Evolutionary conservation across 2,113 vertebrate species (phyloP), one percentile per base, ranked within the genome.

Genomic region (Notiomystis cincta): DNA sequence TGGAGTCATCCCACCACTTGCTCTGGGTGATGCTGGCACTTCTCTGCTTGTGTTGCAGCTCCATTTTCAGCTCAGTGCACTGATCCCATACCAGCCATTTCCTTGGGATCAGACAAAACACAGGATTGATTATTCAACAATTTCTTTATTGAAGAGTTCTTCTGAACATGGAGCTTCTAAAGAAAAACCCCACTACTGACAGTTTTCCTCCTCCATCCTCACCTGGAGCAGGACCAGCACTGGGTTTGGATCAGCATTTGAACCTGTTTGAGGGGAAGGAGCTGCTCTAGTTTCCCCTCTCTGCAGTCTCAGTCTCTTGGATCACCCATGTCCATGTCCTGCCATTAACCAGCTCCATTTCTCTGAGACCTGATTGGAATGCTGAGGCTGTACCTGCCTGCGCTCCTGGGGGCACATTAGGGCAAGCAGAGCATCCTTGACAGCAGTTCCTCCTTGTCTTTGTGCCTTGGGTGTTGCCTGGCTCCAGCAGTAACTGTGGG

Each of bases 61-160:
- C 35, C 38, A 11, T 48, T 62, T 62, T 11, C n/a, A 35, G 45
- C 27, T 78, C n/a, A 30, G 38, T n/a, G 38, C 33, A 8, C 40
- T 10, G 65, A 65, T 33, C 7, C 3, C 18, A 48, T 31, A 77
- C 31, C 4, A 53, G 4, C 27, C 25, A 14, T 61, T 60, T 71
- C 23, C 40, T 6, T n/a, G 50, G 24, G 47, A 84, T 66, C 50
- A 57, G 31, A 81, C 13, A 44, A 86, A 89, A 40, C 6, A 44
- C 11, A 12, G 22, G n/a, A 65, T 86, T 81, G n/a, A 65, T 86
- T 81, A 31, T 24, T 53, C 50, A 69, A 10, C 37, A n/a, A n/a
- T 0, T 1, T 58, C 3, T 2, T 45, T 75, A 33, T 15, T 56
- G 38, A 40, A 0, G 1, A 44, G 30, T 35, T 60, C 65, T 83